These are phyloP conservation scores for Varecia variegata DNA, from an alignment of 2,797 vertebrate genomes.

Conservation along the genomic window DNA sequence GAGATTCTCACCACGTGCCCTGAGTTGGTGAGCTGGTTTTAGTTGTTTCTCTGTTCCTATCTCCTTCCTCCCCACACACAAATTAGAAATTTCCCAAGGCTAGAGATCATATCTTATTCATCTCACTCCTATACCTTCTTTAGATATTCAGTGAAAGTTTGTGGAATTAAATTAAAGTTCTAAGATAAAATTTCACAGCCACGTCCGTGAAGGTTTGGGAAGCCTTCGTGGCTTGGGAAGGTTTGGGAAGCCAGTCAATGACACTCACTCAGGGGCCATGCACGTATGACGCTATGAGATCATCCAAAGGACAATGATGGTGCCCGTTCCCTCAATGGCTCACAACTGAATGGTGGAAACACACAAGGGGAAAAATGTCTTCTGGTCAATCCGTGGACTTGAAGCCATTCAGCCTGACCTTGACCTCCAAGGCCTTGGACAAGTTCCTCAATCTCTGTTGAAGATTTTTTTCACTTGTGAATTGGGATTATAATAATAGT, in stretches of 20 bases:
- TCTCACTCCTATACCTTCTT: background rate
- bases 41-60: background rate
- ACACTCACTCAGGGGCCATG: background rate
- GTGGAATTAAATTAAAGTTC: background rate
- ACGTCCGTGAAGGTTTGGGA: background rate
- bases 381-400: background rate
- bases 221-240: no score
- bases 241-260: background rate
- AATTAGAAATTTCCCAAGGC: background rate
- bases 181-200: background rate
- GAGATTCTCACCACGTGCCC: background rate
- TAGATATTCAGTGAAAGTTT: background rate
- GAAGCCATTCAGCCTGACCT: background rate
- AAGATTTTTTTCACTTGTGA: background rate
- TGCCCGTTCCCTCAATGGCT: fast-evolving
- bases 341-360: background rate
- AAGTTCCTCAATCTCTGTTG: background rate
- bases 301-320: background rate
- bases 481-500: background rate
- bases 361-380: background rate
- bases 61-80: background rate
- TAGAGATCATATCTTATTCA: background rate
- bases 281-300: background rate
- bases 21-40: background rate
- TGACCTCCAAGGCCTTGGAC: background rate